Base-by-base conservation (phyloP, 2,888 invertebrate species). In the Autographa pulchrina region DNA sequence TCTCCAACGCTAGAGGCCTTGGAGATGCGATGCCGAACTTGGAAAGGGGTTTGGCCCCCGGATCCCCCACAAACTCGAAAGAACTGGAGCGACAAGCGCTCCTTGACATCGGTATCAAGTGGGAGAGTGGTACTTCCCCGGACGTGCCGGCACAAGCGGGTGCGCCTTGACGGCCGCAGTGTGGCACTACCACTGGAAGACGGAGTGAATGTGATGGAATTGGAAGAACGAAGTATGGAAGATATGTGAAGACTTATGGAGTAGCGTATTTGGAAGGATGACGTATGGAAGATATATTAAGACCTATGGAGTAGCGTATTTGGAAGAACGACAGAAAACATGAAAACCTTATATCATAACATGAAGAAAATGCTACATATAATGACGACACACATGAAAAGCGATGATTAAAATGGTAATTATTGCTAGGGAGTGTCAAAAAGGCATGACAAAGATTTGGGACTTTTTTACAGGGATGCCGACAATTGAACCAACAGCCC, bases 81-180 rank as follows among this genome's bases (percentile, higher is more conserved):
- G 54, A 20, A 56, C 25, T 25, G 13, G 20, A 20, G 54, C 13
- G 25, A 56, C 4, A 25, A 4, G 5, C 54, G 13, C 54, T 25
- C 11, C 54, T 20, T 25, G 13, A 56, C 3, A 25, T 25, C 61
- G 43, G 54, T 70, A 5, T 58, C 4, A 41, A 32, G 65, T 63
- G 60, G 52, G 59, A 63, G 65, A 20, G 62, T 77, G 73, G 75
- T 75, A 72, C 61, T 77, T 65, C 59, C 73, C 68, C 65, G 68
- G 65, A 31, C 56, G 73, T 77, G 59, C 73, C 59, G 72, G 54
- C 18, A 52, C 2, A 48, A 16, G 16, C 59, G 32, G 9, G 3
- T 25, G 8, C 14, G 31, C 25, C 54, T n/a, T 16, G 58, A 70
- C 13, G 20, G 20, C 13, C 54, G 11, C 54, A 56, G 58, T 54